Evolutionary conservation across 2,797 vertebrate genomes (phyloP), one percentile per base, ranked within the genome.

Genomic region (Gallinago solitaria): DNA sequence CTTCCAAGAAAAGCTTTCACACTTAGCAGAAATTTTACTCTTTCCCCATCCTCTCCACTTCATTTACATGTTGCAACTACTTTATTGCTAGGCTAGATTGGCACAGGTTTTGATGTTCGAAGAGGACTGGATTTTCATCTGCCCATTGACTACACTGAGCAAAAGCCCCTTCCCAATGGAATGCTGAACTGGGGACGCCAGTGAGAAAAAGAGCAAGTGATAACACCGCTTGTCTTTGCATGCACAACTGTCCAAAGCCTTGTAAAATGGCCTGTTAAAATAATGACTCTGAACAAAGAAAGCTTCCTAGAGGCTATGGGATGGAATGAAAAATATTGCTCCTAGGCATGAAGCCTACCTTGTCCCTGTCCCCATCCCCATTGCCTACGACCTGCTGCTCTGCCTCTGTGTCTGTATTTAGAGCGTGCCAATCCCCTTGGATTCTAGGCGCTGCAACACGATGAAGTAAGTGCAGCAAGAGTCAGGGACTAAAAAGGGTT

Each of bases 381-480:
- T 24, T 1, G 19, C 77, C 77, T 54, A 33, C 9, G 20, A 37
- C 27, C 81, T n/a, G 27, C 71, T 87, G 71, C 64, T 85, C 56
- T 80, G 75, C 64, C 53, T 56, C 74, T 57, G 51, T 14, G 67
- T 24, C 57, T 53, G 12, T 59, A 78, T 90, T 89, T 63, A 51
- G 54, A 60, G 64, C 2, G 3, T 37, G 90, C 91, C 96, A 94
- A 48, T 6, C 56, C 74, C n/a, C 23, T 50, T 80, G 83, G 83
- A 37, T 89, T 87, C 14, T 4, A 59, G 59, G 24, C 0, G 0
- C 61, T 80, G 43, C 0, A 0, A 61, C 39, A 96, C 83, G 89
- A 89, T 51, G 75, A 80, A 94, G 20, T 18, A 78, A 92, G 59
- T 51, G 47, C 90, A 84, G 91, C 80, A 89, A 84, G 70, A 51